Percentiles rank a stretch among this genome's conserved stretches.
phyloP scores from a whole-genome alignment of 2,888 invertebrate species.

The Trichacis sp. region DNA sequence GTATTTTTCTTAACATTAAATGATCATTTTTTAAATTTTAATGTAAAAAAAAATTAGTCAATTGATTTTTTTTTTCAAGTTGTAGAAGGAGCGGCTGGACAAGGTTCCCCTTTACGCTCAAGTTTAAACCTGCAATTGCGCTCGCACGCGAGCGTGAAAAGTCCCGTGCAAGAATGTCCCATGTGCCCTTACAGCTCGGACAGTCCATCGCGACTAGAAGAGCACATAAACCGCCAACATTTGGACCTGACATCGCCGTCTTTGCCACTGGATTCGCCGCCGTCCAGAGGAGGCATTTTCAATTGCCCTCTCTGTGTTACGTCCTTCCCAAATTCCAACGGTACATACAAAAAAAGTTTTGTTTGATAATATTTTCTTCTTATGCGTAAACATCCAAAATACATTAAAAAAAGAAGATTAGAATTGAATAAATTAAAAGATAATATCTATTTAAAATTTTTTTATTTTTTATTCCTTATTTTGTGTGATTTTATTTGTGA shows the following conservation, averaged over 20 bases:
- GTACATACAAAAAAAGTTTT: too few relatives aligned
- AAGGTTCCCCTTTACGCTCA: constrained; percentile 80
- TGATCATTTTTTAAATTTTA: too few relatives aligned
- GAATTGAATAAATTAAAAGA: too few relatives aligned
- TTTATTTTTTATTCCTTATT: too few relatives aligned
- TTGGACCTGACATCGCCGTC: constrained; percentile 86
- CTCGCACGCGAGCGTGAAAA: constrained; percentile 64
- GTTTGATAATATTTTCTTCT: too few relatives aligned
- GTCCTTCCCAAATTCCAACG: constrained; percentile 79
- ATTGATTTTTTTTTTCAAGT: not conserved
- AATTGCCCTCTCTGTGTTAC: constrained; percentile 85
- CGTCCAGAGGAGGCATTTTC: constrained; percentile 69
- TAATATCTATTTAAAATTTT: too few relatives aligned
- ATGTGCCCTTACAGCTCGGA: constrained; percentile 82
- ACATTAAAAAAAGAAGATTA: too few relatives aligned
- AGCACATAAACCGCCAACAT: constrained; percentile 87
- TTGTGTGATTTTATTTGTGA: too few relatives aligned
- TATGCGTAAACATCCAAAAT: too few relatives aligned
- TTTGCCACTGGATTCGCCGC: constrained; percentile 67
- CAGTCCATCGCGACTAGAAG: constrained; percentile 81
- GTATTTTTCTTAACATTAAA: too few relatives aligned
- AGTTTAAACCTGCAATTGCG: constrained; percentile 65
- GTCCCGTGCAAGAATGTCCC: constrained; percentile 74
- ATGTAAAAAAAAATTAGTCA: not conserved
- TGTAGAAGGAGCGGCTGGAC: constrained; percentile 67